phyloP scores from a whole-genome alignment of 2,888 invertebrate species.

The Hylaea fasciaria region DNA sequence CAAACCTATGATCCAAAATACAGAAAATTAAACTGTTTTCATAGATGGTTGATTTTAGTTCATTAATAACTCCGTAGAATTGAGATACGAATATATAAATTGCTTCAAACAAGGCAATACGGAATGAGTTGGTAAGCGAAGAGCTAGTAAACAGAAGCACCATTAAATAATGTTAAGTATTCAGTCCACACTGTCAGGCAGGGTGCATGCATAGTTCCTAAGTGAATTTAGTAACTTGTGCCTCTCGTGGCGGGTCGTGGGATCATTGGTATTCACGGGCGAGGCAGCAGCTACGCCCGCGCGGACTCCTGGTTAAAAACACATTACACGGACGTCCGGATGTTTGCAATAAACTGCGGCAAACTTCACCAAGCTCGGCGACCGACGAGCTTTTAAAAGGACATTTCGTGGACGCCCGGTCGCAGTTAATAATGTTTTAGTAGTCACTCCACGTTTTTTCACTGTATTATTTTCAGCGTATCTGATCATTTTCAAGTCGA shows the following conservation, averaged over 20 bases:
- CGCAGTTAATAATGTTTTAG: constrained; percentile 24
- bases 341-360: constrained; percentile 39
- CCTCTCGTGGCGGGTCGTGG: constrained; percentile 15
- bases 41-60: too few species aligned
- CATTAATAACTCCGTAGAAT: too few species aligned
- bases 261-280: constrained; percentile 37
- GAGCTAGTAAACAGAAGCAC: not conserved
- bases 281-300: constrained; percentile 22
- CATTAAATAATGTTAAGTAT: not conserved
- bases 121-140: too few species aligned
- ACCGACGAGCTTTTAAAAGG: constrained; percentile 29
- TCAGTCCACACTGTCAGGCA: constrained; percentile 19
- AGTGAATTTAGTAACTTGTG: constrained; percentile 35
- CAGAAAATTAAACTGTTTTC: too few species aligned
- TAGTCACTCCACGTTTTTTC: constrained; percentile 8
- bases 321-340: constrained; percentile 46
- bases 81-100: too few species aligned
- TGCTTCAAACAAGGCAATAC: too few species aligned
- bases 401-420: constrained; percentile 26
- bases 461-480: not conserved
- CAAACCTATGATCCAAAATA: too few species aligned
- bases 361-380: constrained; percentile 25
- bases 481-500: not conserved
- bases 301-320: constrained; percentile 44
- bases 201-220: constrained; percentile 32